Conservation (phyloP, 2,797 vertebrate genomes). For the Periophthalmus magnuspinnatus region DNA sequence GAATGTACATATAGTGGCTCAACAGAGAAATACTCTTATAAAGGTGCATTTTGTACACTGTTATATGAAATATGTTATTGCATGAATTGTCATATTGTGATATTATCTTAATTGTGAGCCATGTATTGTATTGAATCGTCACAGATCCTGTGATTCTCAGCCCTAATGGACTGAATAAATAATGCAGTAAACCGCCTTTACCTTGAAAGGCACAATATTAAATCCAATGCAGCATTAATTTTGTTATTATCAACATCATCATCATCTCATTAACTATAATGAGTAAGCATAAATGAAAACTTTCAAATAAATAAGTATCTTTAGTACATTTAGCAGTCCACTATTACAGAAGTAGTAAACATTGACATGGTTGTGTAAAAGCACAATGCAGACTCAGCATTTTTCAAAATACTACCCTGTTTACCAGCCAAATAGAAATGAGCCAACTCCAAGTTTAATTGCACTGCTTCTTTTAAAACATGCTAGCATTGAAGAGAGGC, state of each 20-base stretch:
- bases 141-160: no score
- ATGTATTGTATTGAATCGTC: no score
- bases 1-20: no score
- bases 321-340: conserved; percentile 40
- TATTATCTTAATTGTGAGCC: no score
- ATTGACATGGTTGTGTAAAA: conserved; percentile 75
- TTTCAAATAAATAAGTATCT: conserved; percentile 42
- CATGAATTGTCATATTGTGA: no score
- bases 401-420: conserved; percentile 60
- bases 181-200: neutral
- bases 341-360: conserved; percentile 67
- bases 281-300: conserved; percentile 30
- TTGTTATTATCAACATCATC: neutral
- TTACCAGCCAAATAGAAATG: conserved; percentile 63
- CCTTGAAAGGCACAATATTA: neutral
- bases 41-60: no score
- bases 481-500: neutral
- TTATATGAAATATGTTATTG: no score
- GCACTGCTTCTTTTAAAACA: conserved; percentile 32
- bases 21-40: no score
- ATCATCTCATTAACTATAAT: neutral
- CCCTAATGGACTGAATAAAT: neutral
- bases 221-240: neutral
- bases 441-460: conserved; percentile 56
- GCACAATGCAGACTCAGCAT: conserved; percentile 73